A percentile compares a stretch with the other conserved stretches of the same genome.
phyloP scores from a whole-genome alignment of 2,888 invertebrate genomes.

The Acanthococcus lagerstroemiae region DNA sequence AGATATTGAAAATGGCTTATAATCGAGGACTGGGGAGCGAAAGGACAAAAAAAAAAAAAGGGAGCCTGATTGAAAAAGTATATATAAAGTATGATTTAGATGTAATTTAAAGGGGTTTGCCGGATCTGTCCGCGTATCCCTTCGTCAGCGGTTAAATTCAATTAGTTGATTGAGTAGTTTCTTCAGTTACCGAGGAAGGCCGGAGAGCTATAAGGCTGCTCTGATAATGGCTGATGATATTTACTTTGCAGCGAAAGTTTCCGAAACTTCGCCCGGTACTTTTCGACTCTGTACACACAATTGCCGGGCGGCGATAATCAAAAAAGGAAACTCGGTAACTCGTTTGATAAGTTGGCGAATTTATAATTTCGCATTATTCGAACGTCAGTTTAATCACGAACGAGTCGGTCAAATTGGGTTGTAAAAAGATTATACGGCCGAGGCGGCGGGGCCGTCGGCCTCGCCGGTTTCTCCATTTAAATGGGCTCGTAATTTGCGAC shows the following conservation, averaged over 20 bases:
- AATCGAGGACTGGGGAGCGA: too few relatives aligned
- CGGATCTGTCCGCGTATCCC: constrained; percentile 7
- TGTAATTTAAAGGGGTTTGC: constrained; percentile 23
- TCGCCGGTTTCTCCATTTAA: too few relatives aligned
- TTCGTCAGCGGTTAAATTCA: constrained; percentile 28
- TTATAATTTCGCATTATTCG: not conserved
- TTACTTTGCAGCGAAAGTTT: constrained; percentile 22
- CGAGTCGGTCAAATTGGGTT: not conserved
- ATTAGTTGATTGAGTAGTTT: constrained; percentile 30
- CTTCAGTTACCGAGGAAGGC: constrained; percentile 21
- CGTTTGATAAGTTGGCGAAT: not conserved
- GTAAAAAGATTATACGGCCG: too few relatives aligned
- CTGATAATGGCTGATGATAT: constrained; percentile 23
- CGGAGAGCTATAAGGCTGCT: constrained; percentile 8
- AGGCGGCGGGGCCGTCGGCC: too few relatives aligned
- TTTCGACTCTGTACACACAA: not conserved
- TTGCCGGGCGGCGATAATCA: not conserved
- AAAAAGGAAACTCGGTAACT: not conserved
- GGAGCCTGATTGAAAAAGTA: constrained; percentile 25
- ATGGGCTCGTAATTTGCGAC: too few relatives aligned
- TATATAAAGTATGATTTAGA: constrained; percentile 29
- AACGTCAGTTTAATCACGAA: not conserved
- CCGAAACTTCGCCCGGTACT: not conserved
- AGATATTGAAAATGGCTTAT: not conserved
- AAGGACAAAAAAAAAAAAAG: constrained; percentile 2